Evolutionary conservation across 1,140 invertebrate species (phyloP).

Genomic region (Caerostris darwini): DNA sequence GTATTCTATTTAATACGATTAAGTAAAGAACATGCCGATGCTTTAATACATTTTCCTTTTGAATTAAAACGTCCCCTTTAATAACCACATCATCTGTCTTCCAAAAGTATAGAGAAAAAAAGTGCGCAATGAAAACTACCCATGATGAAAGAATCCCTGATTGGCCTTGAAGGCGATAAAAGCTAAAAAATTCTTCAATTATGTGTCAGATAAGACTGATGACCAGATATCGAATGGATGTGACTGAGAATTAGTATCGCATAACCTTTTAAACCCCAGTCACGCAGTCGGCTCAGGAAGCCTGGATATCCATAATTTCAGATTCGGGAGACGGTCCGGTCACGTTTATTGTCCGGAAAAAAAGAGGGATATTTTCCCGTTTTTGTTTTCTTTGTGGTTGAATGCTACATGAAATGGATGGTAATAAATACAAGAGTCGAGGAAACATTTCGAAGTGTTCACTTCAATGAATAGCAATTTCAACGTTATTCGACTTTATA

Average conservation of each 20-base stretch:
- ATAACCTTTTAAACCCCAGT: background rate
- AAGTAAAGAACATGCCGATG: too few species aligned
- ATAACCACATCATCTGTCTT: too few species aligned
- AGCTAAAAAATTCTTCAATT: conserved; percentile 35
- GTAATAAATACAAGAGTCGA: background rate
- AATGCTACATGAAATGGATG: background rate
- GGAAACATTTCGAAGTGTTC: background rate
- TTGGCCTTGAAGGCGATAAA: background rate
- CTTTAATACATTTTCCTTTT: too few species aligned
- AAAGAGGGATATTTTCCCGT: background rate
- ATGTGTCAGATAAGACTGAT: conserved; percentile 37
- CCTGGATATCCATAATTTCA: conserved; percentile 25
- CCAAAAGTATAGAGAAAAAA: too few species aligned
- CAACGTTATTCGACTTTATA: background rate
- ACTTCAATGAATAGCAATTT: background rate
- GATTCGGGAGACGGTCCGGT: background rate
- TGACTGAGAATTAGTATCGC: background rate
- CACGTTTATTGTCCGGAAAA: background rate
- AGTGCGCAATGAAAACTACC: background rate
- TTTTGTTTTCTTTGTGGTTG: background rate
- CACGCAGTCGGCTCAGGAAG: background rate
- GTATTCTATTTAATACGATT: too few species aligned
- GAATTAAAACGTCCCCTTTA: too few species aligned
- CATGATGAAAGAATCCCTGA: background rate
- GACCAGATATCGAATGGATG: conserved; percentile 2